These are phyloP conservation scores for Pleuronectes platessa DNA, from an alignment of 2,113 vertebrate species.

Conservation along the genomic window DNA sequence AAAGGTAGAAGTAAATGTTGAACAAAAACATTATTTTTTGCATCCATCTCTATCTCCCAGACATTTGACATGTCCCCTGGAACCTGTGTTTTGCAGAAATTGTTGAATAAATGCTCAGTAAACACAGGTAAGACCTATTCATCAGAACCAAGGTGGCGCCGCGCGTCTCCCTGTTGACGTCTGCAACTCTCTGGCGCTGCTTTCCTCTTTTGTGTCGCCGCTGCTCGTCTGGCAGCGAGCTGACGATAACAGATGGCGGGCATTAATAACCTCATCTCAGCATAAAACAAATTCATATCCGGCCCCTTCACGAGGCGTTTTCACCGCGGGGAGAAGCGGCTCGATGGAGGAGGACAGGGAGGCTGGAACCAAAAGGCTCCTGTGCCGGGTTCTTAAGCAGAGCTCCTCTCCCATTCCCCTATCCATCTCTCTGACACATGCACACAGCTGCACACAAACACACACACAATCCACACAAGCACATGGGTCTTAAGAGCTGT, in stretches of 20 bases:
- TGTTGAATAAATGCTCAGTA: slow-evolving; percentile 5
- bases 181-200: slow-evolving; percentile 40
- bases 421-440: slow-evolving; percentile 39
- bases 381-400: slow-evolving; percentile 35
- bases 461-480: neutral
- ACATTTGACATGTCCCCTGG: neutral
- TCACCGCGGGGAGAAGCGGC: slow-evolving; percentile 29
- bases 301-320: slow-evolving; percentile 59
- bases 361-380: slow-evolving; percentile 25
- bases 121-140: slow-evolving; percentile 22
- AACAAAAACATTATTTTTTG: neutral
- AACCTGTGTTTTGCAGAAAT: slow-evolving; percentile 24
- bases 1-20: neutral
- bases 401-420: neutral
- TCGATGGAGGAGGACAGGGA: slow-evolving; percentile 5
- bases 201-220: slow-evolving; percentile 44
- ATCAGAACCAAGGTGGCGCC: slow-evolving; percentile 45
- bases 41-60: neutral
- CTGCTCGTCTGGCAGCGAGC: slow-evolving; percentile 65
- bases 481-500: slow-evolving; percentile 35
- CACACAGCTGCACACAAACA: slow-evolving; percentile 30
- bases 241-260: slow-evolving; percentile 75
- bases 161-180: slow-evolving; percentile 47
- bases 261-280: slow-evolving; percentile 77
- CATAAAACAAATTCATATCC: slow-evolving; percentile 77